A percentile compares a stretch with the other conserved stretches of the same genome.
These are phyloP conservation scores for Sturmia bella DNA, from an alignment of 2,888 invertebrate species.

Conservation along the genomic window DNA sequence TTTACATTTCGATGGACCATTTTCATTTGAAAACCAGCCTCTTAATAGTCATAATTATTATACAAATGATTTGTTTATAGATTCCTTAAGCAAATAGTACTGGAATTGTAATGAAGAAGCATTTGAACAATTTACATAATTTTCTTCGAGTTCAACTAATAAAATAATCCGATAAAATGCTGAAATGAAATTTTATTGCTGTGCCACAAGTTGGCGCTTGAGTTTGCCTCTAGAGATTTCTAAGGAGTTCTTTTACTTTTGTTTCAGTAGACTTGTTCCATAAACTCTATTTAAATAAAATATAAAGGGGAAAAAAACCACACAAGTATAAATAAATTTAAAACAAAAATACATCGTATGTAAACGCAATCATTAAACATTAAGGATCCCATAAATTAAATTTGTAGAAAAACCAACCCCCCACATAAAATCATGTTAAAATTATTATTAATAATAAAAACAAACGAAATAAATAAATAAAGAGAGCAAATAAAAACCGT, in stretches of 20 bases:
- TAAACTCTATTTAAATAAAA: conserved; percentile 10
- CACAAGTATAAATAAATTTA: conserved; percentile 39
- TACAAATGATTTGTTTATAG: conserved; percentile 1
- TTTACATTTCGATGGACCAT: not conserved
- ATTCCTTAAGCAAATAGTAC: conserved; percentile 18
- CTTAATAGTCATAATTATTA: conserved; percentile 4
- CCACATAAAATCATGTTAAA: conserved; percentile 65
- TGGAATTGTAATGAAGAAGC: conserved; percentile 33
- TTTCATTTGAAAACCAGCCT: not conserved
- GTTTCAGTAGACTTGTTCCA: not conserved
- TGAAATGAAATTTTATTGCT: not conserved
- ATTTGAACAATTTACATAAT: conserved; percentile 14
- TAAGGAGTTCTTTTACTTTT: not conserved
- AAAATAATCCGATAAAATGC: not conserved
- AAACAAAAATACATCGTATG: conserved; percentile 59
- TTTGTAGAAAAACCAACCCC: conserved; percentile 21
- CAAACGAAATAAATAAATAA: conserved; percentile 64
- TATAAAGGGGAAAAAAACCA: not conserved
- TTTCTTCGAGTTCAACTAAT: not conserved
- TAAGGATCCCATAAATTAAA: conserved; percentile 58
- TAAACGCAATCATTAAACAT: conserved; percentile 66
- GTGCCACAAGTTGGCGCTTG: not conserved
- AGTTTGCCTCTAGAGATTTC: not conserved
- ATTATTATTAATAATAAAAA: conserved; percentile 66
- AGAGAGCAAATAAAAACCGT: conserved; percentile 19